Base-by-base conservation (phyloP, 2,797 vertebrate species). In the Mergus octosetaceus region DNA sequence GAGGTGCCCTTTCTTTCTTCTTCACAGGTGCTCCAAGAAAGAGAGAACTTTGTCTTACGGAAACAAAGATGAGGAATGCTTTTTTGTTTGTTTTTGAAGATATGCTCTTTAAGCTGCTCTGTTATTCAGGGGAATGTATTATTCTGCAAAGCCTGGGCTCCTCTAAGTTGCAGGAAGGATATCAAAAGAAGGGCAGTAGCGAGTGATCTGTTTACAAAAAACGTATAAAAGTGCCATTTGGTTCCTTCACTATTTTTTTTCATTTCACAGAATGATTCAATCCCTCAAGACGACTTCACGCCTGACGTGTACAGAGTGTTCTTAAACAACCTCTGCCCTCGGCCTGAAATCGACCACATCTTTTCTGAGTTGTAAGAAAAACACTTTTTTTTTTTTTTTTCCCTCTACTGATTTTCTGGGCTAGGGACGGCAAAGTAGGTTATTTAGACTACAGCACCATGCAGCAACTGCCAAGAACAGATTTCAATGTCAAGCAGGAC, bases 321-420 rank as follows among this genome's bases (percentile, higher is more conserved):
- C 96, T 96, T 99, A 96, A 98, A 98, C 97, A 99, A 99, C 97
- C 98, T 99, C 90, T 99, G 99, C 93, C 98, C 99, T 66, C 98
- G 99, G 34, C 98, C 99, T n/a, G 99, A 99, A 97, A 99, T 99
- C 38, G 99, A 99, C 98, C 98, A 98, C 98, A 99, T 99, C 98
- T 99, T 99, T 97, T 98, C 98, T 0, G 99, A 99, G 84, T 98
- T 99, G 99, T 99, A 98, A 99, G 99, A 93, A 71, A 69, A 96
- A n/a, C 3, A 4, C 68, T 74, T 89, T 36, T 45, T 43, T 65
- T 70, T 61, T 71, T 32, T 70, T 61, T 72, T 32, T 64, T 18
- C 38, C 56, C 49, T 47, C 95, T 53, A 41, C 60, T 83, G 81
- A 36, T 89, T 74, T 87, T 89, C 54, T 93, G 79, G 68, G n/a